Evolutionary conservation across 1,140 invertebrate genomes (phyloP).

Genomic region (Magallana ariakensis): DNA sequence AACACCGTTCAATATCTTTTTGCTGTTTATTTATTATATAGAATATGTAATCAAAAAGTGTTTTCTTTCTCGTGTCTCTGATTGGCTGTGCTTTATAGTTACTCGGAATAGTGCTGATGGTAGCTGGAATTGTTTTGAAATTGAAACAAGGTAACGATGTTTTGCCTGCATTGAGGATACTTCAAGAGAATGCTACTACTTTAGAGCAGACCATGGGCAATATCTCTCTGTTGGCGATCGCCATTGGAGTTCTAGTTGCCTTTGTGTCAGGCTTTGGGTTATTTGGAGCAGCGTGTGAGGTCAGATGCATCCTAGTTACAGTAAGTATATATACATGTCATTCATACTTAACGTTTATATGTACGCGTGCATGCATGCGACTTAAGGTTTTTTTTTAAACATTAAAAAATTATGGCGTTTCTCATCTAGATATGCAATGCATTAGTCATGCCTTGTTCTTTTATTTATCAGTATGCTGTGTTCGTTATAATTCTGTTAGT

Average conservation of each 20-base stretch:
- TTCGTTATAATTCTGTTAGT: background rate
- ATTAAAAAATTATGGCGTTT: too few species aligned
- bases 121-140: background rate
- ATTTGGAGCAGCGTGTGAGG: slow-evolving; percentile 60
- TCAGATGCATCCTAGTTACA: slow-evolving; percentile 52
- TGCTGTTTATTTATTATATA: too few species aligned
- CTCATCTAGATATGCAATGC: too few species aligned
- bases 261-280: slow-evolving; percentile 53
- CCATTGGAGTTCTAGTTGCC: slow-evolving; percentile 50
- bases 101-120: background rate
- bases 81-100: background rate
- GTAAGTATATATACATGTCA: slow-evolving; percentile 14
- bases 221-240: background rate
- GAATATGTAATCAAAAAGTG: too few species aligned
- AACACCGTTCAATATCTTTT: too few species aligned
- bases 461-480: background rate
- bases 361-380: too few species aligned
- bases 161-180: background rate
- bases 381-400: too few species aligned
- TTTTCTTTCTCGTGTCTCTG: too few species aligned
- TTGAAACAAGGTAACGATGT: background rate
- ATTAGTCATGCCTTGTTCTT: background rate
- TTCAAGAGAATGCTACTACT: background rate
- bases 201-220: background rate
- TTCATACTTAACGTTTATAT: background rate